Percentiles rank a stretch among this genome's conserved stretches.
phyloP scores from a whole-genome alignment of 2,888 invertebrate genomes.

The Parthenolecanium corni region DNA sequence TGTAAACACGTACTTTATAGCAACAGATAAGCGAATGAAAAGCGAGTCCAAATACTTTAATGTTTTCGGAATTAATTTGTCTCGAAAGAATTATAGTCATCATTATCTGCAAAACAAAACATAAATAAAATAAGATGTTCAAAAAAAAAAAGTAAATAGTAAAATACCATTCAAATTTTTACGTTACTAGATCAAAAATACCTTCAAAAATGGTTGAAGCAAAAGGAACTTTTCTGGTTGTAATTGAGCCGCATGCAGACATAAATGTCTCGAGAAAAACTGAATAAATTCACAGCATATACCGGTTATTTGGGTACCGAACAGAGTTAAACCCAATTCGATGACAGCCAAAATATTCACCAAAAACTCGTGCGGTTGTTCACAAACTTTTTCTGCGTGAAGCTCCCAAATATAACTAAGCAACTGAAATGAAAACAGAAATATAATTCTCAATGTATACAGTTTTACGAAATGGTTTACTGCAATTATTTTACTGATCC shows the following conservation, averaged over 20 bases:
- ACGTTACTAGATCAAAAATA: too few species aligned
- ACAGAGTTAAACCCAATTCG: conserved; percentile 49
- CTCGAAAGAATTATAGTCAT: conserved; percentile 53
- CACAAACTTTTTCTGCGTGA: conserved; percentile 46
- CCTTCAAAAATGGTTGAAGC: conserved; percentile 43
- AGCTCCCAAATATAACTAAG: conserved; percentile 53
- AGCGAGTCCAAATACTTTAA: conserved; percentile 48
- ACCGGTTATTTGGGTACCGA: conserved; percentile 46
- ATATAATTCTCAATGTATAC: too few species aligned
- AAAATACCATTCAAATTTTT: not conserved
- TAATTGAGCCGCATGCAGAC: conserved; percentile 36
- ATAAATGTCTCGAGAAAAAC: conserved; percentile 44
- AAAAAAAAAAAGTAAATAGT: not conserved
- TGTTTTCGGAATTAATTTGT: conserved; percentile 52
- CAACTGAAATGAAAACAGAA: conserved; percentile 39
- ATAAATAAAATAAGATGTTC: not conserved
- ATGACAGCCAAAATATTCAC: conserved; percentile 46
- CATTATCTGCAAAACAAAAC: conserved; percentile 43
- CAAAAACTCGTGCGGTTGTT: conserved; percentile 43
- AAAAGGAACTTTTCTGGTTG: conserved; percentile 38
- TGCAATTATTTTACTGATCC: too few species aligned
- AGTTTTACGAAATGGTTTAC: too few species aligned
- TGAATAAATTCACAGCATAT: conserved; percentile 50
- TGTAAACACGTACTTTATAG: conserved; percentile 42
- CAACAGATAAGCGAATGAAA: conserved; percentile 56